Evolutionary conservation across 2,888 invertebrate species (phyloP).

Genomic region (Psylliodes chrysocephalus): DNA sequence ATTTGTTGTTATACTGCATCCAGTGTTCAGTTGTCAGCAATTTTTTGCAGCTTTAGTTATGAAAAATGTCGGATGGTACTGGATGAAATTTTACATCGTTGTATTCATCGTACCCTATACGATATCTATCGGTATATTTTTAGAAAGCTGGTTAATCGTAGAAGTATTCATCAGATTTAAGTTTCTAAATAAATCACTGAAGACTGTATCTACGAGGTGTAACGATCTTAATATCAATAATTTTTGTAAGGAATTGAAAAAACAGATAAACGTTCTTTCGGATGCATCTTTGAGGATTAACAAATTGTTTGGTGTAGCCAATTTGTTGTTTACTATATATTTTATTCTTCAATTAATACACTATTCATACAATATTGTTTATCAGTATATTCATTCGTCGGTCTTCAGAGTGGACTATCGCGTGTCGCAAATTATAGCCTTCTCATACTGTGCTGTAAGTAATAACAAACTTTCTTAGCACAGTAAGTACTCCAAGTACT

Average conservation of each 20-base stretch:
- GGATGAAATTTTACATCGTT: not conserved
- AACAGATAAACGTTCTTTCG: too few species aligned
- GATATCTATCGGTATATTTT: not conserved
- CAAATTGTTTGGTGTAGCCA: not conserved
- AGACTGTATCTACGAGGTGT: not conserved
- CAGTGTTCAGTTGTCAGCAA: not conserved
- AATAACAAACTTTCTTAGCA: too few species aligned
- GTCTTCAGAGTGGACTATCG: too few species aligned
- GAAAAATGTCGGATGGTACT: not conserved
- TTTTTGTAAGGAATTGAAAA: too few species aligned
- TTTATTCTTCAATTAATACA: too few species aligned
- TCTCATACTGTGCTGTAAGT: too few species aligned
- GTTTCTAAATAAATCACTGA: not conserved
- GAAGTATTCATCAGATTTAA: not conserved
- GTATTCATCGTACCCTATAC: not conserved
- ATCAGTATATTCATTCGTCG: too few species aligned
- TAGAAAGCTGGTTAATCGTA: not conserved
- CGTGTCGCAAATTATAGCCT: too few species aligned
- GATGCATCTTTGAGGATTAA: not conserved
- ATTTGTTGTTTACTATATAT: not conserved
- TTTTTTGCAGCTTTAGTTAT: not conserved
- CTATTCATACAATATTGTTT: too few species aligned
- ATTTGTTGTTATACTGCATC: not conserved
- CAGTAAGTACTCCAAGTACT: too few species aligned
- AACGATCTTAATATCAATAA: too few species aligned